These are phyloP conservation scores for Cliona cf. orientalis DNA, from an alignment of 37 sponge, comb jelly and placozoan species.

Conservation along the genomic window DNA sequence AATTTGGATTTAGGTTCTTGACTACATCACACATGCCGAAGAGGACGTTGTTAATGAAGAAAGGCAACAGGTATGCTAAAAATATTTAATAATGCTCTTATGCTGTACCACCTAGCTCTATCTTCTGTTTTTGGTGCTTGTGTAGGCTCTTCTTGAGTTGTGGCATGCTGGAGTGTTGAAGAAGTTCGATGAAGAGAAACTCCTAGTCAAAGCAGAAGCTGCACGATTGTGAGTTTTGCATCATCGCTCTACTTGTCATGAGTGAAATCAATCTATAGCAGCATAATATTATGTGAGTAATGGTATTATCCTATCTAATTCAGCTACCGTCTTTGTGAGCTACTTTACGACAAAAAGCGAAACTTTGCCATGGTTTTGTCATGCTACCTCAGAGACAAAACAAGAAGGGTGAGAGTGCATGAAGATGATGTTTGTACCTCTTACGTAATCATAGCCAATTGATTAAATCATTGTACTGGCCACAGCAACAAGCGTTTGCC, in stretches of 20 bases:
- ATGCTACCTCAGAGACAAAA: slow-evolving; percentile 75
- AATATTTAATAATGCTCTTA: too few species aligned
- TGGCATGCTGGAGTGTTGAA: slow-evolving; percentile 72
- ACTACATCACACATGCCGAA: slow-evolving; percentile 73
- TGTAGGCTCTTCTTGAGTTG: slow-evolving; percentile 82
- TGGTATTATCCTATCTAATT: too few species aligned
- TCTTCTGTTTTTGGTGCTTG: too few species aligned
- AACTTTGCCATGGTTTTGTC: slow-evolving; percentile 83
- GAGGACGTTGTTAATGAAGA: slow-evolving; percentile 80
- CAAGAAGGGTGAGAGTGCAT: slow-evolving; percentile 64
- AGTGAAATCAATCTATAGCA: too few species aligned
- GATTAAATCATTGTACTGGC: too few species aligned
- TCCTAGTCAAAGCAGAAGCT: slow-evolving; percentile 74
- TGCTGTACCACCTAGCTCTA: too few species aligned
- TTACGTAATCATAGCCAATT: too few species aligned
- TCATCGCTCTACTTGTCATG: too few species aligned
- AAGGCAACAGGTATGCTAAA: slow-evolving; percentile 82
- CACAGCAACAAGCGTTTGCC: slow-evolving; percentile 72
- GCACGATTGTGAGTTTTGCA: slow-evolving; percentile 85
- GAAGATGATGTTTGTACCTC: too few species aligned
- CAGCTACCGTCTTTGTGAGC: slow-evolving; percentile 82
- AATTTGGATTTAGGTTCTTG: slow-evolving; percentile 59
- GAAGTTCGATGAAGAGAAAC: slow-evolving; percentile 79
- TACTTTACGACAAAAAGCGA: slow-evolving; percentile 72
- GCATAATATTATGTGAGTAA: too few species aligned